Conservation (phyloP, 2,113 vertebrate genomes). For the Anolis carolinensis region DNA sequence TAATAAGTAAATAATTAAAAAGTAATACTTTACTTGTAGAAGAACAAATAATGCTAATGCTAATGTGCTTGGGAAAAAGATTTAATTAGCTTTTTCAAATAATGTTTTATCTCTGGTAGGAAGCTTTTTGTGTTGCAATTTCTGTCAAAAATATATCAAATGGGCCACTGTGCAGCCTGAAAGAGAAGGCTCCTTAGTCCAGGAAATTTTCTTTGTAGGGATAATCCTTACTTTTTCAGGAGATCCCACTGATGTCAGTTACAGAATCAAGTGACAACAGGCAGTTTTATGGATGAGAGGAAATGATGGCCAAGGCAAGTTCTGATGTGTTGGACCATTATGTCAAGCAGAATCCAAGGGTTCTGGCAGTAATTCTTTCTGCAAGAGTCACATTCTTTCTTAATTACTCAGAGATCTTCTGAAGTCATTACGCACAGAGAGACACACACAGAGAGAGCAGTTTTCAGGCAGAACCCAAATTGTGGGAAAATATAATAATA, state of each 20-base stretch:
- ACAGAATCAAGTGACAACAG: neutral
- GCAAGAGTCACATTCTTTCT: slow-evolving; percentile 41
- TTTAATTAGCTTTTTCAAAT: neutral
- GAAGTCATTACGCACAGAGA: slow-evolving; percentile 27
- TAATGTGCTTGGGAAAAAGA: too few relatives aligned
- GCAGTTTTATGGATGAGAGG: neutral
- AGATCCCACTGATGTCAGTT: slow-evolving; percentile 27
- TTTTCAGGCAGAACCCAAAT: neutral
- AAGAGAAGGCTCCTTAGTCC: slow-evolving; percentile 10
- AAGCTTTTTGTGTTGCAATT: neutral
- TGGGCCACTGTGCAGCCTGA: neutral
- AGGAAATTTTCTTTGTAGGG: slow-evolving; percentile 3
- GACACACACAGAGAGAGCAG: too few relatives aligned
- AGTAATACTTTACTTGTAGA: neutral
- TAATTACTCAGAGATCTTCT: slow-evolving; percentile 34
- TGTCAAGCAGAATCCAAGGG: neutral
- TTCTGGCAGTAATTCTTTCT: slow-evolving; percentile 42
- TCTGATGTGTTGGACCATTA: slow-evolving; percentile 7
- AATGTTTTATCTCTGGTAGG: neutral
- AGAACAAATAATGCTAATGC: neutral
- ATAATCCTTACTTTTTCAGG: neutral
- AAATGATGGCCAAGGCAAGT: slow-evolving; percentile 35
- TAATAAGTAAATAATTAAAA: neutral
- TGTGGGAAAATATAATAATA: too few relatives aligned
- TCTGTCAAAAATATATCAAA: neutral